These are phyloP conservation scores for Mesaphorura yosii DNA, from an alignment of 1,140 invertebrate species.

Conservation along the genomic window DNA sequence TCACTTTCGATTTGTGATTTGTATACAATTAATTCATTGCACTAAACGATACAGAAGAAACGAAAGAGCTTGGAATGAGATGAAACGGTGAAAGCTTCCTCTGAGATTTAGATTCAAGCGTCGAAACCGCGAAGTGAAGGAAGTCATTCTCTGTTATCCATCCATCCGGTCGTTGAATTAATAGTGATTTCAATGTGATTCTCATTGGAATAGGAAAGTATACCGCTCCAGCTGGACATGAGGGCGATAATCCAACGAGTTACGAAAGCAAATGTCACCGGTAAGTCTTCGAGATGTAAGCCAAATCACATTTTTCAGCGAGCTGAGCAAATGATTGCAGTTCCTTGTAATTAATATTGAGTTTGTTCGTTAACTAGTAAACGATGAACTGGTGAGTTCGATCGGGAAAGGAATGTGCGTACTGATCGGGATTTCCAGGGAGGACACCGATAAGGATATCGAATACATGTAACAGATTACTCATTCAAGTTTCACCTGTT, in stretches of 20 bases:
- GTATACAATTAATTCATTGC: no score
- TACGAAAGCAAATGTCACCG: conserved; percentile 55
- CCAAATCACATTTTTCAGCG: conserved; percentile 19
- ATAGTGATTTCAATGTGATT: no score
- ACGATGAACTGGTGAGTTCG: conserved; percentile 61
- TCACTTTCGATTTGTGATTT: no score
- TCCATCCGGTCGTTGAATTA: no score
- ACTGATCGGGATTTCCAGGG: conserved; percentile 66
- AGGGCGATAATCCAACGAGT: conserved; percentile 64
- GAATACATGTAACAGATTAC: conserved; percentile 64
- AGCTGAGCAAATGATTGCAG: not conserved
- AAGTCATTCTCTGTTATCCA: no score
- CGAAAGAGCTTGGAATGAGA: no score
- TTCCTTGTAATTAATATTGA: not conserved
- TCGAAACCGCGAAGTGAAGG: no score
- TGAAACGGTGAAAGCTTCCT: no score
- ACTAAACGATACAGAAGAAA: no score
- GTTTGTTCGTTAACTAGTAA: conserved; percentile 47
- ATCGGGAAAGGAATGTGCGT: conserved; percentile 77
- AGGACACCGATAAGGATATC: conserved; percentile 65
- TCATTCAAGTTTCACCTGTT: not conserved
- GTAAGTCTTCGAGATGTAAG: conserved; percentile 37
- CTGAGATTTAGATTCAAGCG: no score
- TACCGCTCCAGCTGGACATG: conserved; percentile 38
- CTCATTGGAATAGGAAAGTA: no score